Evolutionary conservation across 1,140 invertebrate genomes (phyloP).

Genomic region (Bombus sibiricus): DNA sequence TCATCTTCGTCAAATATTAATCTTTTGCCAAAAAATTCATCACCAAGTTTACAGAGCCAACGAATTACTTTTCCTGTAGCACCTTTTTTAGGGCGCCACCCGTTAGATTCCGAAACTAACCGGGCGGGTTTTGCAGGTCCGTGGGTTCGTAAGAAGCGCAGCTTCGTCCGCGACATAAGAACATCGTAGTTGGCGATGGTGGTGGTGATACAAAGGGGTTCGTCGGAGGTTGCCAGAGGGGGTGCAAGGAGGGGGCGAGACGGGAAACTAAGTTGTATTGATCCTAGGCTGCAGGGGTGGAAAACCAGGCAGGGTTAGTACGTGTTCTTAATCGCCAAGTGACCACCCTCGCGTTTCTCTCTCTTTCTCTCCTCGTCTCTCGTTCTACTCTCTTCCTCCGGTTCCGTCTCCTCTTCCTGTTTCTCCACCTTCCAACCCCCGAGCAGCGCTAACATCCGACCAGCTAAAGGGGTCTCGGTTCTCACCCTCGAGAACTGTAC

Average conservation of each 20-base stretch:
- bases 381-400: slow-evolving; percentile 44
- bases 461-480: slow-evolving; percentile 75
- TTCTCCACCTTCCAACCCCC: slow-evolving; percentile 67
- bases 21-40: neutral
- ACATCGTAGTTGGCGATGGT: slow-evolving; percentile 71
- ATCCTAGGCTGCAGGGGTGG: slow-evolving; percentile 81
- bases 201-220: slow-evolving; percentile 54
- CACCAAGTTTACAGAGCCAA: neutral
- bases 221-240: slow-evolving; percentile 58
- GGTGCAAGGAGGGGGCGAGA: slow-evolving; percentile 74
- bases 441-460: slow-evolving; percentile 64
- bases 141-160: slow-evolving; percentile 76
- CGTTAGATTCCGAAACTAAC: slow-evolving; percentile 55
- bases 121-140: slow-evolving; percentile 59
- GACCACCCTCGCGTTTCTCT: slow-evolving; percentile 79
- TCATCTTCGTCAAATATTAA: neutral
- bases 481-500: slow-evolving; percentile 66
- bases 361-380: slow-evolving; percentile 59
- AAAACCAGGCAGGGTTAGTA: slow-evolving; percentile 82
- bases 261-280: slow-evolving; percentile 83
- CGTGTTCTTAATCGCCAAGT: slow-evolving; percentile 84
- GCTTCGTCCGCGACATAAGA: slow-evolving; percentile 82
- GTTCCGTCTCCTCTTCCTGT: slow-evolving; percentile 49
- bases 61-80: neutral
- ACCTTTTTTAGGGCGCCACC: slow-evolving; percentile 37